These are phyloP conservation scores for Heliconius sara DNA, from an alignment of 2,888 invertebrate genomes.

Conservation along the genomic window DNA sequence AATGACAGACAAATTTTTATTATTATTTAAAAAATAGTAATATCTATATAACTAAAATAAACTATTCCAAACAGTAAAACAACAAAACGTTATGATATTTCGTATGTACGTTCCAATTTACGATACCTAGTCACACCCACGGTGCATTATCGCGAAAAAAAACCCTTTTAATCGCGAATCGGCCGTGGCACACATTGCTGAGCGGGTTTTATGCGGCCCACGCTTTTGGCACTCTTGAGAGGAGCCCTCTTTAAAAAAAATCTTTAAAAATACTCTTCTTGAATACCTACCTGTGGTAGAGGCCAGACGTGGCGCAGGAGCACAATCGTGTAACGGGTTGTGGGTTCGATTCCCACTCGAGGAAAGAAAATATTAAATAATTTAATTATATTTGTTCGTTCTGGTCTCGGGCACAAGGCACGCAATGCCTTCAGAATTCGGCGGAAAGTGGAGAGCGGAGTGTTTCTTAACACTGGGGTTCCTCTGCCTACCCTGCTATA, in stretches of 20 bases:
- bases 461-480: too few relatives aligned
- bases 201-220: constrained; percentile 64
- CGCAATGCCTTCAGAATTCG: too few relatives aligned
- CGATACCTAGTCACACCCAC: constrained; percentile 57
- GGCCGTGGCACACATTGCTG: constrained; percentile 71
- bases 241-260: constrained; percentile 59
- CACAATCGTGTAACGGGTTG: too few relatives aligned
- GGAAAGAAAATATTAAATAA: too few relatives aligned
- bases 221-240: constrained; percentile 69
- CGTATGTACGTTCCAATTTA: constrained; percentile 39
- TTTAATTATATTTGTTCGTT: too few relatives aligned
- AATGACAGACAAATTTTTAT: constrained; percentile 8
- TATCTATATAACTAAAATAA: constrained; percentile 1
- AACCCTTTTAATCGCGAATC: constrained; percentile 58
- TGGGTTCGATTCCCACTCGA: too few relatives aligned
- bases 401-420: too few relatives aligned
- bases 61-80: not conserved
- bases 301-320: too few relatives aligned
- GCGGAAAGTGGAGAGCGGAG: too few relatives aligned
- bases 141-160: constrained; percentile 58
- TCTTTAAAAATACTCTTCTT: constrained; percentile 58
- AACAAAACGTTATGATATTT: constrained; percentile 6
- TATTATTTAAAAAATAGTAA: not conserved
- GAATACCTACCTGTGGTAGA: constrained; percentile 46
- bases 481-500: too few relatives aligned